Percentiles rank a stretch among this genome's conserved stretches.
These are phyloP conservation scores for Vireo griseus DNA, from an alignment of 2,797 vertebrate species.

Conservation along the genomic window DNA sequence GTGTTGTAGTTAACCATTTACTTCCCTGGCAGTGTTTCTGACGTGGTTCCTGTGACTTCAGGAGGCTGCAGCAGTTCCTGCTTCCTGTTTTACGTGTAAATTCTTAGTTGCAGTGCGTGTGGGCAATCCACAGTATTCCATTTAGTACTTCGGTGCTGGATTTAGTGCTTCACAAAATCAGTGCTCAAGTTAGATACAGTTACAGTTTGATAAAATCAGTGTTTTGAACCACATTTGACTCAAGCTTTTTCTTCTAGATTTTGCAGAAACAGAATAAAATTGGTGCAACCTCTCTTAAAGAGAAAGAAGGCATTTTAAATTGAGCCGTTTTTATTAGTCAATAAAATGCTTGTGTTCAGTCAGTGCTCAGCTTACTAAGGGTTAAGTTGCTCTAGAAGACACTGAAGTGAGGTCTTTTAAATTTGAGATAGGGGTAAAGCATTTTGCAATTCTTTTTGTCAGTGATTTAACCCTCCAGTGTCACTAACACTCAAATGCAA, in stretches of 20 bases:
- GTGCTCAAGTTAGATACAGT: background rate
- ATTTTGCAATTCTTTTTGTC: background rate
- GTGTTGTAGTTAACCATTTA: background rate
- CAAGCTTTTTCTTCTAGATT: background rate
- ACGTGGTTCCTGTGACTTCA: background rate
- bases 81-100: background rate
- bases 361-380: background rate
- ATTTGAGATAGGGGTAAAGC: background rate
- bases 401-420: background rate
- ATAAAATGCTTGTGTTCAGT: background rate
- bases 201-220: background rate
- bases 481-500: background rate
- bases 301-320: background rate
- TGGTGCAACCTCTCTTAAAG: background rate
- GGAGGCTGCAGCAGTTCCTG: background rate
- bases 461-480: background rate
- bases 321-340: background rate
- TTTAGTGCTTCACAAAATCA: background rate
- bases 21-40: background rate
- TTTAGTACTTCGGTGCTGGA: background rate
- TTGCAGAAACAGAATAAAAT: background rate
- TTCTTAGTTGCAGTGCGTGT: background rate
- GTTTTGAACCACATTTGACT: background rate
- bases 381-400: background rate
- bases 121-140: background rate